Conservation (phyloP, 2,888 invertebrate genomes). For the Drosophila koepferae region DNA sequence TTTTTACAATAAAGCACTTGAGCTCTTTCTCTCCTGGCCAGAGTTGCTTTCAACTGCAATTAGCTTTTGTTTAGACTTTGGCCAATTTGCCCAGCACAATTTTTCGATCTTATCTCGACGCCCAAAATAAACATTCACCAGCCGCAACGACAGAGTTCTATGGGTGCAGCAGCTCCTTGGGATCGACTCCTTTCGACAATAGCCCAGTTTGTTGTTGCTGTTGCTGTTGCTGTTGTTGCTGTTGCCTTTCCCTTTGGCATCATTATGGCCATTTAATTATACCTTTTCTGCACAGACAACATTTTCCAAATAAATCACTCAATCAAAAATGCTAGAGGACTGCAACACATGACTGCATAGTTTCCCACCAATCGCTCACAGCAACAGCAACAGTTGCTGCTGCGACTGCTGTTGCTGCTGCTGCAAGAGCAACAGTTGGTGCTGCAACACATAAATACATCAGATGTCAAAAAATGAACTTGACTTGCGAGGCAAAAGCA, state of each 20-base stretch:
- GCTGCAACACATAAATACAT: conserved; percentile 76
- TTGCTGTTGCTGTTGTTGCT: conserved; percentile 15
- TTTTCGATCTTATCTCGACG: conserved; percentile 24
- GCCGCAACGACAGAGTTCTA: not conserved
- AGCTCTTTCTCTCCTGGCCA: not conserved
- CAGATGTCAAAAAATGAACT: conserved; percentile 80
- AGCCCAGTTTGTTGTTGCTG: conserved; percentile 24
- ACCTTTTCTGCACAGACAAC: conserved; percentile 71
- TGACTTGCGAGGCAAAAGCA: conserved; percentile 55
- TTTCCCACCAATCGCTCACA: conserved; percentile 80
- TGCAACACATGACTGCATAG: conserved; percentile 73
- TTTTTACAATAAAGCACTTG: not conserved
- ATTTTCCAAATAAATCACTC: conserved; percentile 80
- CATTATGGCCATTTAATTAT: conserved; percentile 79
- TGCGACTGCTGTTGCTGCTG: not conserved
- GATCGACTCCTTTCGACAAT: conserved; percentile 42
- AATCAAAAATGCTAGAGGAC: conserved; percentile 73
- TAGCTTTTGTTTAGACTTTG: conserved; percentile 13
- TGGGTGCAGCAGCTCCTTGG: conserved; percentile 19
- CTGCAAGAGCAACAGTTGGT: not conserved
- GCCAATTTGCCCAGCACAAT: conserved; percentile 17
- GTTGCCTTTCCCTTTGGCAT: conserved; percentile 74
- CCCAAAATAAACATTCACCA: conserved; percentile 28
- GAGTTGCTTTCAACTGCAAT: not conserved
- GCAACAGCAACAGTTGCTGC: conserved; percentile 39